These are phyloP conservation scores for Monochamus alternatus DNA, from an alignment of 2,888 invertebrate genomes.

Conservation along the genomic window DNA sequence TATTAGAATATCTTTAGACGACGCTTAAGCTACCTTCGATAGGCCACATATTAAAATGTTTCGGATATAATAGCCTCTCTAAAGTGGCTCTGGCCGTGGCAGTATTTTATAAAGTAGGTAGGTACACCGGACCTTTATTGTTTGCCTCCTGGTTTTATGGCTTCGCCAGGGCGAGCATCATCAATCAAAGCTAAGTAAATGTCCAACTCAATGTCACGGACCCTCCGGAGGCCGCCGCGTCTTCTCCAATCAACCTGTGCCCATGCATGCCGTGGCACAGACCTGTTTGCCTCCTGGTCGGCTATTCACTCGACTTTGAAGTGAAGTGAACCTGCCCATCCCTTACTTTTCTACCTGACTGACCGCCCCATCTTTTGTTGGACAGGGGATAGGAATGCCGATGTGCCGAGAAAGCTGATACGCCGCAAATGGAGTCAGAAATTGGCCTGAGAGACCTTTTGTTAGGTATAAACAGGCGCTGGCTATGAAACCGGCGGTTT, in stretches of 20 bases:
- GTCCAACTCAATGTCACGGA: conserved; percentile 55
- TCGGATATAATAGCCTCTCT: conserved; percentile 42
- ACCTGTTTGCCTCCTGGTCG: conserved; percentile 44
- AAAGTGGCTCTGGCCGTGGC: conserved; percentile 14
- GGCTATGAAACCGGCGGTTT: conserved; percentile 17
- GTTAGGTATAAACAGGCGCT: conserved; percentile 8
- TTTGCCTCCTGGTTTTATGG: conserved; percentile 35
- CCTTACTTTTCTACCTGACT: conserved; percentile 33
- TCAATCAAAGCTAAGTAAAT: conserved; percentile 60
- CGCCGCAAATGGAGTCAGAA: conserved; percentile 35
- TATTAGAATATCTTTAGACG: too few species aligned
- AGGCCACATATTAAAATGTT: too few species aligned
- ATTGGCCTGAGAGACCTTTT: conserved; percentile 34
- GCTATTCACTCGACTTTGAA: conserved; percentile 12
- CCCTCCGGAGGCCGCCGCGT: conserved; percentile 44
- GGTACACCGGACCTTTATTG: conserved; percentile 43
- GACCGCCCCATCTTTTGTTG: conserved; percentile 19
- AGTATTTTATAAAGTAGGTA: conserved; percentile 39
- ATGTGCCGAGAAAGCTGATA: conserved; percentile 33
- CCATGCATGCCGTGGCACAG: conserved; percentile 37
- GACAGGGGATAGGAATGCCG: conserved; percentile 25
- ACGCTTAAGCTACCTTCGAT: too few species aligned
- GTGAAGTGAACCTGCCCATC: conserved; percentile 27
- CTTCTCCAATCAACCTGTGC: conserved; percentile 55
- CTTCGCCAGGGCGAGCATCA: conserved; percentile 49